Percentiles rank a stretch among this genome's conserved stretches.
phyloP scores from a whole-genome alignment of 2,888 invertebrate species.

The Halictus quadricinctus region DNA sequence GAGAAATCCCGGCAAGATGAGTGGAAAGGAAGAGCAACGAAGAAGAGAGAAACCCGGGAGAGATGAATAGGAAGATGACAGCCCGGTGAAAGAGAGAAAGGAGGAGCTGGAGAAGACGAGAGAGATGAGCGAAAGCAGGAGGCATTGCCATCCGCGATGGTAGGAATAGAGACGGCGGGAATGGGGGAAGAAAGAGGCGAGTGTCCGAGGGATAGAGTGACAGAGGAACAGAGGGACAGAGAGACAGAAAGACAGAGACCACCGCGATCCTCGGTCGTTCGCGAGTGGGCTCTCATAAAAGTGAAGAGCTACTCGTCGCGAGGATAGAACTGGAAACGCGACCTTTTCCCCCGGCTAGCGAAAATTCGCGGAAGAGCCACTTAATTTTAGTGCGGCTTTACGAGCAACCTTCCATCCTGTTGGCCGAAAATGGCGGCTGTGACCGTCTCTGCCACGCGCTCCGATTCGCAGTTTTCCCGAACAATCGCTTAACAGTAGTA shows the following conservation, averaged over 20 bases:
- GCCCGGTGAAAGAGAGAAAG: neutral
- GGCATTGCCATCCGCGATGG: neutral
- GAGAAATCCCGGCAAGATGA: too few species aligned
- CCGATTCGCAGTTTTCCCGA: neutral
- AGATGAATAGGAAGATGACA: neutral
- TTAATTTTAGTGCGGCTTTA: conserved; percentile 47
- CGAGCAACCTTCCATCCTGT: conserved; percentile 13
- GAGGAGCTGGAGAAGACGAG: neutral
- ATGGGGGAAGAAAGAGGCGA: neutral
- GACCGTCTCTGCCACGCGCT: neutral
- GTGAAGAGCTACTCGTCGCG: conserved; percentile 58
- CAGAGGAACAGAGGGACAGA: neutral
- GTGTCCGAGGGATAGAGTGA: conserved; percentile 19
- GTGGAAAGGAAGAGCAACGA: neutral
- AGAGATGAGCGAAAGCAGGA: neutral
- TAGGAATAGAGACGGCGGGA: neutral
- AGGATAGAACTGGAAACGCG: conserved; percentile 47
- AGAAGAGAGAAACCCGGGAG: too few species aligned
- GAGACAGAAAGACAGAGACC: conserved; percentile 23
- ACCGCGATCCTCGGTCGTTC: conserved; percentile 36
- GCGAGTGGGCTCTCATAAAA: conserved; percentile 61
- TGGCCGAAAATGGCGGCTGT: neutral
- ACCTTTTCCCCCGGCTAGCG: conserved; percentile 35
- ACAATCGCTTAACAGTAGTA: neutral
- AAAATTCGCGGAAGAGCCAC: conserved; percentile 51